Conservation (phyloP, 2,888 invertebrate species). For the Hymenopus coronatus region DNA sequence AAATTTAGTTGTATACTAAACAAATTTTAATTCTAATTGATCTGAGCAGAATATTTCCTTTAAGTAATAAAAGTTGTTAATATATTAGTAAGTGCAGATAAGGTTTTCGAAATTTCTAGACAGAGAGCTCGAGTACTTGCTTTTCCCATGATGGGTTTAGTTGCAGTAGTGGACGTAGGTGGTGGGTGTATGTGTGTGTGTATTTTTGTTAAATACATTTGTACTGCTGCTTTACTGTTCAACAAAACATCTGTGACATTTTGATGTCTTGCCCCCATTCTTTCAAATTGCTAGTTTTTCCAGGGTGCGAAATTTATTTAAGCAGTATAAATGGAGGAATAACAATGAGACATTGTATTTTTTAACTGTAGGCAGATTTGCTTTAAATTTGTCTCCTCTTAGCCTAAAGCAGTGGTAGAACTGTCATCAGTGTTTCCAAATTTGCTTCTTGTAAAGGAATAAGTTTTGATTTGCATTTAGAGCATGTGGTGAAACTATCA, state of each 20-base stretch:
- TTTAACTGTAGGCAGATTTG: neutral
- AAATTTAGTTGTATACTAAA: neutral
- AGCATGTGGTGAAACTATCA: neutral
- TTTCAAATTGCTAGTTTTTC: neutral
- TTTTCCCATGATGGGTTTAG: constrained; percentile 7
- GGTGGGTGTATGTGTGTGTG: constrained; percentile 1
- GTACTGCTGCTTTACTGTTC: neutral
- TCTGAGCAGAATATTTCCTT: neutral
- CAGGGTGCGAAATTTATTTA: neutral
- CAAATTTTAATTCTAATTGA: neutral
- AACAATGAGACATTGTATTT: neutral
- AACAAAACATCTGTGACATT: neutral
- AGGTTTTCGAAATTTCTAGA: neutral
- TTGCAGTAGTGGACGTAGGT: neutral
- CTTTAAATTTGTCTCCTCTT: neutral
- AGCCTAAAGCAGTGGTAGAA: neutral
- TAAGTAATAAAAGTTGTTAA: neutral
- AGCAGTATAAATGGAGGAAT: neutral
- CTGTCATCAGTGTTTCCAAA: neutral
- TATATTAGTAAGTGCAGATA: neutral
- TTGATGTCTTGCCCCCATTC: neutral
- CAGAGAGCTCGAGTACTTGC: neutral
- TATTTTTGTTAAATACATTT: neutral
- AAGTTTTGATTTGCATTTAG: neutral
- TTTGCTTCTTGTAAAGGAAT: neutral